phyloP scores from a whole-genome alignment of 2,797 vertebrate species.

The Astyanax mexicanus region DNA sequence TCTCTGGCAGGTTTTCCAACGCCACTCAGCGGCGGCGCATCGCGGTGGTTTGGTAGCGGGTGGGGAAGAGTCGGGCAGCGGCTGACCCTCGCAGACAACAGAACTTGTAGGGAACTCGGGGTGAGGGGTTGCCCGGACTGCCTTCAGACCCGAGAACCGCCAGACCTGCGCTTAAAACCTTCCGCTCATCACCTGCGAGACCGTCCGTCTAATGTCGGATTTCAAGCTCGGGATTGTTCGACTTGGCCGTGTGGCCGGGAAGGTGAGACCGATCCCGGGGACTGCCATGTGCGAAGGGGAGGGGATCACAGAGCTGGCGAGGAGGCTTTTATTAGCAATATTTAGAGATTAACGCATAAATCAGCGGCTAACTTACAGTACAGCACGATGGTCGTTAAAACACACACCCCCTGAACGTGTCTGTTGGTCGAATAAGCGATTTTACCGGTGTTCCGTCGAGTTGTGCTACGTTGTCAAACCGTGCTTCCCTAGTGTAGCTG shows the following conservation, averaged over 20 bases:
- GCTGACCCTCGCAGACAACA: constrained; percentile 59
- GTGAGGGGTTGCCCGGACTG: constrained; percentile 74
- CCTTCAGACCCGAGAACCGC: constrained; percentile 44
- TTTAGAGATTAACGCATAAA: neutral
- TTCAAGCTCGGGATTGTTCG: constrained; percentile 97
- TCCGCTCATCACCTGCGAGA: constrained; percentile 56
- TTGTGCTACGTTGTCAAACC: too few species aligned
- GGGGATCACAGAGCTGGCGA: constrained; percentile 62
- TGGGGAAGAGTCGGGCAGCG: constrained; percentile 72
- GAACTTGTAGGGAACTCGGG: constrained; percentile 69
- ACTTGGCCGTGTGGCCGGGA: constrained; percentile 98
- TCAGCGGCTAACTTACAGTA: neutral
- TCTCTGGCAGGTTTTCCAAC: constrained; percentile 71
- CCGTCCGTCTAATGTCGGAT: constrained; percentile 90
- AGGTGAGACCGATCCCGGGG: constrained; percentile 86
- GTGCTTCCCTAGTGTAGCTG: too few species aligned
- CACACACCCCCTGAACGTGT: neutral
- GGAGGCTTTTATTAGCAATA: constrained; percentile 13
- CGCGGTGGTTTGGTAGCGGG: constrained; percentile 77
- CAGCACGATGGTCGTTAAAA: neutral
- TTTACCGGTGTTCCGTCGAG: too few species aligned
- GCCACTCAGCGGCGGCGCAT: constrained; percentile 76
- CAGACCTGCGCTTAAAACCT: constrained; percentile 57
- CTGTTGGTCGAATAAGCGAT: neutral
- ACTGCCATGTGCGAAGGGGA: constrained; percentile 81